Evolutionary conservation across 2,797 vertebrate genomes (phyloP), one percentile per base, ranked within the genome.

Genomic region (Xenopus petersii): DNA sequence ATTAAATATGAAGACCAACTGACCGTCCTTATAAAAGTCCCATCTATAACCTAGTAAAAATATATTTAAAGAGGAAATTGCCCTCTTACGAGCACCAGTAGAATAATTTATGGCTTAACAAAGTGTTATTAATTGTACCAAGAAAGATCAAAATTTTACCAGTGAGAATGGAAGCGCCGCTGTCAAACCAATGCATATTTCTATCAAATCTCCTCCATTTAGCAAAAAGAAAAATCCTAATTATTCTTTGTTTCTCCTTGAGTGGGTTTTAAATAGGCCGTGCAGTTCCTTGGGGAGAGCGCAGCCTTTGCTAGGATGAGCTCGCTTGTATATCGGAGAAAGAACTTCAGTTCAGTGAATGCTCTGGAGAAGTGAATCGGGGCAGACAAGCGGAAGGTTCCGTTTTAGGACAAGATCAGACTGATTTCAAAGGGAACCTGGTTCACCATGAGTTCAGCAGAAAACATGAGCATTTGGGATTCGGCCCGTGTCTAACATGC

Each of bases 381-480:
- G 0, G 0, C 12, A 4, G 75, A 77, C 0, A 51, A 67, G n/a
- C 0, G 0, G 80, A 72, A 70, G 67, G 73, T 54, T 12, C 0
- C 73, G 74, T 7, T 11, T 73, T 56, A 71, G 66, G 33, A 68
- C 17, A 74, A 30, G 72, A 80, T 73, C 12, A 42, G 77, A 74
- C 68, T 74, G 48, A 26, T 77, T 75, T 70, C 70, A 68, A 68
- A 3, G 47, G 62, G 10, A 70, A 13, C 13, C 11, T 42, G 13
- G n/a, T 81, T 80, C 54, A 61, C 11, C 64, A 46, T 0, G 5
- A 75, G 55, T 75, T 83, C 65, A 81, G 77, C 26, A 75, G 65
- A 16, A 64, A 42, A 17, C 24, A 47, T 71, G 55, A 74, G 68
- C 66, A 46, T 70, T 73, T 70, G 67, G 73, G 63, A 48, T 64